These are phyloP conservation scores for Adelges cooleyi DNA, from an alignment of 1,140 invertebrate species.

Conservation along the genomic window DNA sequence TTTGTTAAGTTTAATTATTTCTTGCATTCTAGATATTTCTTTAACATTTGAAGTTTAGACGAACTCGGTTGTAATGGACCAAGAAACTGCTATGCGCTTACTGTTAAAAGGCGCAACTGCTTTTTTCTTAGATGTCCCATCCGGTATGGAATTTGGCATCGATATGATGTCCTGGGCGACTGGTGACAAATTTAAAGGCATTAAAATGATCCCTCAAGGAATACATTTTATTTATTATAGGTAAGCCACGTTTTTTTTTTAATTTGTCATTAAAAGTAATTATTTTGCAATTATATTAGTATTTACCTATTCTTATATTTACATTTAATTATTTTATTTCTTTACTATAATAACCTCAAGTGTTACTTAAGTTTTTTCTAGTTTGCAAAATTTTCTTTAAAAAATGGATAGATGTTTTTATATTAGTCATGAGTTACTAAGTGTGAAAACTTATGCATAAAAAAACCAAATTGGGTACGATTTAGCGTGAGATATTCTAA, in stretches of 20 bases:
- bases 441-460: too few species aligned
- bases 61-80: conserved; percentile 58
- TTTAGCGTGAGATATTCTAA: too few species aligned
- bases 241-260: conserved; percentile 35
- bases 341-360: too few species aligned
- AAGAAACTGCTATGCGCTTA: conserved; percentile 60
- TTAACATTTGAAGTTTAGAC: too few species aligned
- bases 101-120: conserved; percentile 73
- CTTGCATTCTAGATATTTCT: too few species aligned
- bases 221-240: conserved; percentile 91
- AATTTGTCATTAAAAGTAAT: neutral
- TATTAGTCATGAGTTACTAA: too few species aligned
- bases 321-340: too few species aligned
- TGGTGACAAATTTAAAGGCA: conserved; percentile 82
- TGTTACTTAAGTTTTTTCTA: too few species aligned
- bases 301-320: neutral
- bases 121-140: conserved; percentile 69
- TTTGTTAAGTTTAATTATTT: too few species aligned
- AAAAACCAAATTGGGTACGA: too few species aligned
- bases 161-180: conserved; percentile 89
- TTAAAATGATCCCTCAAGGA: conserved; percentile 98
- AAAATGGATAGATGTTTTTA: too few species aligned
- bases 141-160: conserved; percentile 88
- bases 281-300: neutral
- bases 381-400: too few species aligned